A percentile compares a stretch with the other conserved stretches of the same genome.
phyloP scores from a whole-genome alignment of 2,113 vertebrate genomes.

The Eptesicus fuscus region DNA sequence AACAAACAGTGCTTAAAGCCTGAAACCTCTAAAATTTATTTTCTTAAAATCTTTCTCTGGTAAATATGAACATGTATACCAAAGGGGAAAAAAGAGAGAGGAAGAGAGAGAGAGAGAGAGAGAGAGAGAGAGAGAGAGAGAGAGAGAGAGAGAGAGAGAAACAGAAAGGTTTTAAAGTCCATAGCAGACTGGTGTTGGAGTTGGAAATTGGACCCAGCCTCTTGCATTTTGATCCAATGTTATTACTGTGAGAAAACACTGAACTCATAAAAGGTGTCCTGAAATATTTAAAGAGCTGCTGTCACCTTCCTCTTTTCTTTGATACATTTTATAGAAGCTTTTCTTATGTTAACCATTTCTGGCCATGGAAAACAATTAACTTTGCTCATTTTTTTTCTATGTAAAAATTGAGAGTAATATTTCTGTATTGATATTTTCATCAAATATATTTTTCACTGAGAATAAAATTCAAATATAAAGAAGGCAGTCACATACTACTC shows the following conservation, averaged over 20 bases:
- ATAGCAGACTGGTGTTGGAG: background rate
- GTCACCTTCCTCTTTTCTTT: background rate
- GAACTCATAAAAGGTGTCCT: background rate
- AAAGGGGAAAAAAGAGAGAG: background rate
- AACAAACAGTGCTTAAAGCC: background rate
- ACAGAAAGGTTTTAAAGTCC: background rate
- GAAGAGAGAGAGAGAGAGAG: too few relatives aligned
- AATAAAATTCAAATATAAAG: conserved; percentile 34
- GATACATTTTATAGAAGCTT: conserved; percentile 5
- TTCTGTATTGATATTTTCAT: background rate
- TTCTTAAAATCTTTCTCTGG: background rate
- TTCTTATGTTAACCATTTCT: conserved; percentile 35
- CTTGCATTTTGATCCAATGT: conserved; percentile 20
- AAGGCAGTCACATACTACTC: background rate
- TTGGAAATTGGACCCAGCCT: background rate
- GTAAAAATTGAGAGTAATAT: conserved; percentile 28
- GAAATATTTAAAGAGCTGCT: conserved; percentile 51
- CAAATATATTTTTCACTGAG: background rate
- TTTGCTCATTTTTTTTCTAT: background rate
- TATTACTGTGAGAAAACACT: conserved; percentile 29
- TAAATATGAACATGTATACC: background rate
- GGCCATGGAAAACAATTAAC: background rate
- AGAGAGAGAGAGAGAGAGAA: background rate
- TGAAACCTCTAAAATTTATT: conserved; percentile 30
- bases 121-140: background rate